phyloP scores from a whole-genome alignment of 2,797 vertebrate genomes.

The Eurystomus glaucurus region DNA sequence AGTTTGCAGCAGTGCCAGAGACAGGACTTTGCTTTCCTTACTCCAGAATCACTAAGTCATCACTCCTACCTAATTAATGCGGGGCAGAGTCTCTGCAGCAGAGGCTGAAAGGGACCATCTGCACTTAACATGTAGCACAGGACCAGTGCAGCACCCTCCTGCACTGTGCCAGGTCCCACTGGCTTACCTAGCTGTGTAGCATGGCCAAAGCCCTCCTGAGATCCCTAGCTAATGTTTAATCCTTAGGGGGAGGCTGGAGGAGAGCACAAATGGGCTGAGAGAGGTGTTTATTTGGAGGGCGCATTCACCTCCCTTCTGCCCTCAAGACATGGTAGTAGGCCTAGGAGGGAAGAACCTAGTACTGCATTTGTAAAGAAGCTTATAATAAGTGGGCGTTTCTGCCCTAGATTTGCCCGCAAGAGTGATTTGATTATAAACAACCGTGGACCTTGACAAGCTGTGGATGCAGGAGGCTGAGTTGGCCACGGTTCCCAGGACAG shows the following conservation, averaged over 20 bases:
- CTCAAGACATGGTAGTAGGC: background rate
- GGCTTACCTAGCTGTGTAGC: fast-evolving
- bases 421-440: background rate
- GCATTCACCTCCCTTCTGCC: background rate
- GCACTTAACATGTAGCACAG: background rate
- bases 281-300: background rate
- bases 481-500: background rate
- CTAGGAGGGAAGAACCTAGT: background rate
- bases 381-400: background rate
- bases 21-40: background rate
- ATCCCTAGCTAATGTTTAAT: background rate
- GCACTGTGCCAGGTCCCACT: background rate
- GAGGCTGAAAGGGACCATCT: background rate
- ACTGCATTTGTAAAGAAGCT: background rate
- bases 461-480: background rate
- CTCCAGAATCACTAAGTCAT: background rate
- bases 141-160: background rate
- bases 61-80: background rate
- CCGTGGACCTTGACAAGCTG: background rate
- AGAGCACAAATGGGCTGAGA: background rate
- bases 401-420: background rate
- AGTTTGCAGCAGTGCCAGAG: background rate
- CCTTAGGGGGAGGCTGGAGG: background rate
- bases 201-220: background rate
- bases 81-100: background rate